A percentile compares a stretch with the other conserved stretches of the same genome.
These are phyloP conservation scores for Leucania comma DNA, from an alignment of 2,888 invertebrate species.

Conservation along the genomic window DNA sequence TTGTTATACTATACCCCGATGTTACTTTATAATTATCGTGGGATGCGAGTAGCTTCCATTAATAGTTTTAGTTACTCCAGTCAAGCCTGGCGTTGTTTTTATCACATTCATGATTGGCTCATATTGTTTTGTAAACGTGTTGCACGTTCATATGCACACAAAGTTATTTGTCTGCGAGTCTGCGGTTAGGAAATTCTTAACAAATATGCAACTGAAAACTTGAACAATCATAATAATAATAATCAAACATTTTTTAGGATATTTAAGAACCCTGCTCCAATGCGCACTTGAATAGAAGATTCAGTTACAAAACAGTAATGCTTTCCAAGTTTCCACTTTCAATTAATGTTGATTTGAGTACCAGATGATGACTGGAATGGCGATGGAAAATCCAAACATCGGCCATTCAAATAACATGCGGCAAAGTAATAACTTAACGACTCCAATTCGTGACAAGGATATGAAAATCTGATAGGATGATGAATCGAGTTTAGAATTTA, in stretches of 20 bases:
- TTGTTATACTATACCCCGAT: conserved; percentile 57
- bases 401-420: no score
- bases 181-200: conserved; percentile 7
- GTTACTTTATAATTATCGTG: conserved; percentile 66
- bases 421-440: not conserved
- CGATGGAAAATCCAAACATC: conserved; percentile 4
- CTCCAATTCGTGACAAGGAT: conserved; percentile 13
- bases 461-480: conserved; percentile 9
- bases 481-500: conserved; percentile 2
- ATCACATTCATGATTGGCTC: conserved; percentile 62
- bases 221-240: not conserved
- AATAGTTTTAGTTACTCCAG: conserved; percentile 57
- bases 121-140: conserved; percentile 56
- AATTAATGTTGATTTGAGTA: not conserved
- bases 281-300: not conserved
- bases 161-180: conserved; percentile 17
- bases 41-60: conserved; percentile 66
- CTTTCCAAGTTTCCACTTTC: conserved; percentile 4
- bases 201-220: conserved; percentile 7
- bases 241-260: conserved; percentile 6
- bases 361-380: not conserved
- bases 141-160: conserved; percentile 27
- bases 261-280: not conserved
- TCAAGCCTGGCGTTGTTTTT: conserved; percentile 66
- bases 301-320: conserved; percentile 4